A percentile compares a stretch with the other conserved stretches of the same genome.
Conservation (phyloP, 2,888 invertebrate species). For the Tiphia femorata region DNA sequence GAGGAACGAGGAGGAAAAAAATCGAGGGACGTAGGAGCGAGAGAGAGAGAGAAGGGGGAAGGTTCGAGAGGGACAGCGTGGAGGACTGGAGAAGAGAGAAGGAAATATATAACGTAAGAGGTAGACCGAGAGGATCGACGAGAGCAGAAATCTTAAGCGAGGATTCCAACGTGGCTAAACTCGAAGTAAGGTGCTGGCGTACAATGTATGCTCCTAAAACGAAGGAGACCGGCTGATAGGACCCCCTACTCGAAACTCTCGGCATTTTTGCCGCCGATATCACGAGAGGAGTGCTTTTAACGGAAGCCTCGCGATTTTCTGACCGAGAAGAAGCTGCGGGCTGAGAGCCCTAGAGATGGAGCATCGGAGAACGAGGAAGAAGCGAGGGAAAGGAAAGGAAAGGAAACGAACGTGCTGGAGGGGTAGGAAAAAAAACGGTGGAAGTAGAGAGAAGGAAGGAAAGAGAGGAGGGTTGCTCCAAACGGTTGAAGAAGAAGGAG, state of each 20-base stretch:
- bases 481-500: background rate
- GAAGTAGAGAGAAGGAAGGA: background rate
- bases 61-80: background rate
- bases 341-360: too few species aligned
- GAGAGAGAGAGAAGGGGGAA: background rate
- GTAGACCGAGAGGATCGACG: too few species aligned
- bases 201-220: constrained; percentile 1
- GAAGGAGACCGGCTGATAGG: background rate
- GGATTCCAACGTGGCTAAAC: background rate
- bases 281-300: too few species aligned
- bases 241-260: too few species aligned
- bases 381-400: background rate
- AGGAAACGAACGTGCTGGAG: too few species aligned
- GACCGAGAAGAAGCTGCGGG: too few species aligned
- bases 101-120: background rate
- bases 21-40: background rate
- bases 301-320: too few species aligned
- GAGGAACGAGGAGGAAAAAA: background rate
- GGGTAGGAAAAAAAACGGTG: background rate
- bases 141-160: constrained; percentile 1
- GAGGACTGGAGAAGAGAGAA: background rate
- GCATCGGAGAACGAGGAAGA: too few species aligned
- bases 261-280: too few species aligned
- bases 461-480: background rate
- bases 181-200: background rate